Conservation (phyloP, 2,113 vertebrate species). For the Cyanoliseus patagonus region DNA sequence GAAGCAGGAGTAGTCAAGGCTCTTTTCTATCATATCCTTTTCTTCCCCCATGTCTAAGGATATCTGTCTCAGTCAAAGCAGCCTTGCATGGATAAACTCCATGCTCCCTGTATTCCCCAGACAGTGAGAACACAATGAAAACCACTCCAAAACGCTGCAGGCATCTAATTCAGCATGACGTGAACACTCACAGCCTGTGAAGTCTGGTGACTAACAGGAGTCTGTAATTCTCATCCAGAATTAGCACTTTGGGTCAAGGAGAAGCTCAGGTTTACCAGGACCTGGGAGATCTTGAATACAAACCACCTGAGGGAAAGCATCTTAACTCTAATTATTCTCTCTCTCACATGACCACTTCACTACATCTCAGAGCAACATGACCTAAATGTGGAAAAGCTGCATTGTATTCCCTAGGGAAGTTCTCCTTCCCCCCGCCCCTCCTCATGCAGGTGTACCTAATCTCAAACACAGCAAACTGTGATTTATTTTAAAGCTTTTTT, state of each 20-base stretch:
- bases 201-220: not conserved
- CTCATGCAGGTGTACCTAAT: not conserved
- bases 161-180: not conserved
- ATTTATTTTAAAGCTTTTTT: not conserved
- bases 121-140: not conserved
- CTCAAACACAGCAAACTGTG: not conserved
- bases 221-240: not conserved
- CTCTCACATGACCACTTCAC: not conserved
- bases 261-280: not conserved
- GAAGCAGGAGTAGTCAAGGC: not conserved
- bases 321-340: not conserved
- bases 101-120: not conserved
- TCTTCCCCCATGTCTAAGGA: not conserved
- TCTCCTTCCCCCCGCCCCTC: not conserved
- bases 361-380: not conserved
- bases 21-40: not conserved
- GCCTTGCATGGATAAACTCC: not conserved
- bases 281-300: not conserved
- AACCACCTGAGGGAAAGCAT: not conserved
- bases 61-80: not conserved
- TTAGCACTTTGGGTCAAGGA: rapidly evolving
- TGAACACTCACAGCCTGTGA: not conserved
- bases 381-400: not conserved
- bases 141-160: not conserved
- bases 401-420: not conserved